These are phyloP conservation scores for Listronotus oregonensis DNA, from an alignment of 1,140 invertebrate species.

Conservation along the genomic window DNA sequence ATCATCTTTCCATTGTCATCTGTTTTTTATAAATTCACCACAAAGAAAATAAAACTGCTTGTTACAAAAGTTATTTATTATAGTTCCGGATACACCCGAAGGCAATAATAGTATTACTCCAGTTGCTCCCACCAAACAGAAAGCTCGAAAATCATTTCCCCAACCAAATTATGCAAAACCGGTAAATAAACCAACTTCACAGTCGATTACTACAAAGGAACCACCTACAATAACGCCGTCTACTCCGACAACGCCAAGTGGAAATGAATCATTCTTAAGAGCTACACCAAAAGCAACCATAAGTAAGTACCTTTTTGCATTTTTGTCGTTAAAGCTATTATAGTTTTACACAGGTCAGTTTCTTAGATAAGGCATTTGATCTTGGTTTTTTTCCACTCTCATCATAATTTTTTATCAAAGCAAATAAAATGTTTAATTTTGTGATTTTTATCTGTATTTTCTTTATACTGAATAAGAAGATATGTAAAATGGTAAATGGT, in stretches of 20 bases:
- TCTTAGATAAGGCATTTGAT: no score
- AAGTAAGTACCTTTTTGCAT: background rate
- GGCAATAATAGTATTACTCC: conserved; percentile 2
- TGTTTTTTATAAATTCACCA: no score
- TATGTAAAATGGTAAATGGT: no score
- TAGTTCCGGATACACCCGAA: conserved; percentile 8
- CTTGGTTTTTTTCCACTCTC: no score
- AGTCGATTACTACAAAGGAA: conserved; percentile 8
- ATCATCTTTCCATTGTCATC: no score
- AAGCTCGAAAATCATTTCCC: conserved; percentile 49
- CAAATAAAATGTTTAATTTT: no score
- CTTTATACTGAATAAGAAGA: no score
- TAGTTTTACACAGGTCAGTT: no score
- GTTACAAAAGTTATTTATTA: conserved; percentile 22
- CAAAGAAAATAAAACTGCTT: no score
- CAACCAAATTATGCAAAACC: conserved; percentile 36
- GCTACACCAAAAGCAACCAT: background rate
- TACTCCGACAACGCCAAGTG: background rate
- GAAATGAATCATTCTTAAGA: background rate
- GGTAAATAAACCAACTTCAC: conserved; percentile 7
- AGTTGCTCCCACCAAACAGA: conserved; percentile 36
- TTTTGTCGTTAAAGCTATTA: no score
- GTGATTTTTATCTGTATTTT: no score
- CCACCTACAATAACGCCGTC: background rate
- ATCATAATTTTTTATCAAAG: no score